These are phyloP conservation scores for Melanargia galathea DNA, from an alignment of 2,888 invertebrate species.

Conservation along the genomic window DNA sequence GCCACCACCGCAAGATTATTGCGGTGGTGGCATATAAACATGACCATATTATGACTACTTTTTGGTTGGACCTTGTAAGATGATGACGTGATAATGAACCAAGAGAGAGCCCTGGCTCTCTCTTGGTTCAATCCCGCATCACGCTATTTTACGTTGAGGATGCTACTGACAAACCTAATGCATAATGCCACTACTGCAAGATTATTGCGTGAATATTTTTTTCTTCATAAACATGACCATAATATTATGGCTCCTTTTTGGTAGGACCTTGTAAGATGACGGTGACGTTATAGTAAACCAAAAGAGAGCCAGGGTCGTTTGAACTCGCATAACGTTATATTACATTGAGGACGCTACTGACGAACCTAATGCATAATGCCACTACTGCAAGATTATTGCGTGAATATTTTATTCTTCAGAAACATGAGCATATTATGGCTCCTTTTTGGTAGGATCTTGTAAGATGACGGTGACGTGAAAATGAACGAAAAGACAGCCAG, in stretches of 20 bases:
- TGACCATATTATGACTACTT: background rate
- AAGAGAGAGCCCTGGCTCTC: no score
- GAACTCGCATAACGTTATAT: background rate
- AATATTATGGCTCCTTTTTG: no score
- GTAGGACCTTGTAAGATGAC: background rate
- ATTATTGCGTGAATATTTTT: no score
- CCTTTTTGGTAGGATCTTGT: background rate
- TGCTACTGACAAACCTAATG: no score
- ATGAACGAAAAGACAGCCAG: background rate
- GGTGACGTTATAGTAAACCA: background rate
- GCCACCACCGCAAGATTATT: constrained; percentile 3
- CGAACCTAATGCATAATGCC: no score
- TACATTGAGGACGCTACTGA: no score
- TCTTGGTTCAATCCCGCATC: background rate
- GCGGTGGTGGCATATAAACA: constrained; percentile 4
- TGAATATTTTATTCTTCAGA: no score
- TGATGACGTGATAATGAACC: background rate
- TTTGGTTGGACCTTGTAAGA: background rate
- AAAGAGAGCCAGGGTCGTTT: background rate
- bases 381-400: no score
- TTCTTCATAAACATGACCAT: no score
- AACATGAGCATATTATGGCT: no score
- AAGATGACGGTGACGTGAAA: background rate
- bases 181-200: background rate
- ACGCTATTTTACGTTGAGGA: background rate